phyloP scores from a whole-genome alignment of 2,113 vertebrate species.

The Garra rufa region DNA sequence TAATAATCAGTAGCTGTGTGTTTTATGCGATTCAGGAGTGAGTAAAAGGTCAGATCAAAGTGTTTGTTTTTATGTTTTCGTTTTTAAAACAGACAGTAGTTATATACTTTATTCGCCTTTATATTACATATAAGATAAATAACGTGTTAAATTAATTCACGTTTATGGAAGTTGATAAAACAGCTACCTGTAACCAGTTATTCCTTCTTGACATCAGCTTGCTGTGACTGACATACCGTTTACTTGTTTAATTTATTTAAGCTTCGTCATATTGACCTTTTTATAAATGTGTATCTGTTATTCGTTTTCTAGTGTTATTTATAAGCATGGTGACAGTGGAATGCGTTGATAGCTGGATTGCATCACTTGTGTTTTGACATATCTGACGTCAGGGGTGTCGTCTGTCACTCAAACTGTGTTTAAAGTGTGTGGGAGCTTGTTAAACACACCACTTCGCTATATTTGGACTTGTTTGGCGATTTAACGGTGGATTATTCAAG shows the following conservation, averaged over 20 bases:
- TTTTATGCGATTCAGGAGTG: not conserved
- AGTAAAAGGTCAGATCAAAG: slow-evolving; percentile 8
- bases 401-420: slow-evolving; percentile 15
- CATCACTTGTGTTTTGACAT: slow-evolving; percentile 30
- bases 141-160: slow-evolving; percentile 7
- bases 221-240: not conserved
- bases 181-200: slow-evolving; percentile 34
- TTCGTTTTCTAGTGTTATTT: slow-evolving; percentile 27
- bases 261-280: not conserved
- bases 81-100: not conserved
- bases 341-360: slow-evolving; percentile 17
- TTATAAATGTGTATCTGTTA: not conserved
- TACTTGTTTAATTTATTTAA: slow-evolving; percentile 11
- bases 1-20: not conserved
- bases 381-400: slow-evolving; percentile 40
- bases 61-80: not conserved
- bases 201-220: not conserved
- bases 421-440: slow-evolving; percentile 4
- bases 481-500: slow-evolving; percentile 35
- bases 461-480: not conserved
- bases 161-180: not conserved
- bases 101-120: not conserved
- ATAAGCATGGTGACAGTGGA: slow-evolving; percentile 42
- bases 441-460: not conserved
- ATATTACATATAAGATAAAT: not conserved